Conservation (phyloP, 2,888 invertebrate species). For the Crossocerus cetratus region DNA sequence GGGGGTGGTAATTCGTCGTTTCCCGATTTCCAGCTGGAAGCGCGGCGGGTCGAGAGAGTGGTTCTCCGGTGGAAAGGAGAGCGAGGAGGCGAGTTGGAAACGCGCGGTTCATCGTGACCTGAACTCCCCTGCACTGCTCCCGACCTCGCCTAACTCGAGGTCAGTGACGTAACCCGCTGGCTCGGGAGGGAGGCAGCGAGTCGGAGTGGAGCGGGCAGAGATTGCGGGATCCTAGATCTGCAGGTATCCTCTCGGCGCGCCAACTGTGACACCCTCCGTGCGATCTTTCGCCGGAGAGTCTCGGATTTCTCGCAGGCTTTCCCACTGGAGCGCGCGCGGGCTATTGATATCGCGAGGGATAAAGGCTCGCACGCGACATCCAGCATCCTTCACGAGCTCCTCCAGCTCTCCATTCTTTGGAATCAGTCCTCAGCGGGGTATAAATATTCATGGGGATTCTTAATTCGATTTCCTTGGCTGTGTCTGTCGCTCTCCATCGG, state of each 20-base stretch:
- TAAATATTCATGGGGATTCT: too few species aligned
- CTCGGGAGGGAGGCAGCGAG: conserved; percentile 24
- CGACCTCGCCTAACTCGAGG: conserved; percentile 67
- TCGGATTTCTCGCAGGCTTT: too few species aligned
- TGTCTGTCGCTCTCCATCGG: too few species aligned
- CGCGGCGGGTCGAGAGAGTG: background rate
- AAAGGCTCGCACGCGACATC: too few species aligned
- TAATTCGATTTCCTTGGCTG: too few species aligned
- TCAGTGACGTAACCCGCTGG: conserved; percentile 60
- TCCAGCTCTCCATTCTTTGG: too few species aligned
- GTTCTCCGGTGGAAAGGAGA: conserved; percentile 20
- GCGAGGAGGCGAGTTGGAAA: conserved; percentile 4
- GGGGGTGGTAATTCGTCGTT: background rate
- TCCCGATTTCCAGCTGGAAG: background rate
- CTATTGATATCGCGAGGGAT: too few species aligned
- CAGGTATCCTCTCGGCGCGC: conserved; percentile 44
- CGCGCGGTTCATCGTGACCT: conserved; percentile 33
- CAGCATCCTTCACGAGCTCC: too few species aligned
- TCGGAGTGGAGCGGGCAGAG: conserved; percentile 31
- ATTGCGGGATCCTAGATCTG: conserved; percentile 52
- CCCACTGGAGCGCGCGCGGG: too few species aligned
- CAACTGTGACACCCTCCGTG: conserved; percentile 25
- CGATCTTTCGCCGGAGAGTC: conserved; percentile 15
- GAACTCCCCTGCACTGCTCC: conserved; percentile 49
- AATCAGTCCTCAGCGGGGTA: too few species aligned